Evolutionary conservation across 2,113 vertebrate genomes (phyloP), one percentile per base, ranked within the genome.

Genomic region (Percina caprodes): DNA sequence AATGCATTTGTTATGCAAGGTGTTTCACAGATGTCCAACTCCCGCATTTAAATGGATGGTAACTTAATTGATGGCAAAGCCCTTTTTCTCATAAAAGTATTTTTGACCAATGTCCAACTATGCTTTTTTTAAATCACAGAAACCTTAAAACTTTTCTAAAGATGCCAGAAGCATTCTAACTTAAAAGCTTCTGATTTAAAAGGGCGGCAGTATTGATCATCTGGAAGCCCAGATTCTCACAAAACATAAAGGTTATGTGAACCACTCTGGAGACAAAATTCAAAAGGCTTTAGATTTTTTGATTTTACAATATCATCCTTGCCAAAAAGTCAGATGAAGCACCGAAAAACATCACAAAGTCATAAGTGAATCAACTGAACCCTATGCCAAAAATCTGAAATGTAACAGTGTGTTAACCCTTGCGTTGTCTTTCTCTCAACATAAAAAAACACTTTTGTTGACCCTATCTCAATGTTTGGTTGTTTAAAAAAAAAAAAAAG

Each of bases 1-100:
- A 56, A 49, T 76, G 79, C 60, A 76, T 56, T 77, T 71, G 69
- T 56, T 19, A 18, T 69, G 79, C 71, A 77, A 85, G 65, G 77
- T 86, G 76, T 23, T 54, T 39, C 35, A 80, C n/a, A 14, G 5
- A 15, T 69, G 46, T 65, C 24, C 73, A 54, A 55, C 61, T 52
- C n/a, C 33, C 0, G 21, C 62, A 78, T 49, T 56, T 49, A 69
- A 78, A 69, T 30, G 39, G 24, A 30, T 21, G 6, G 51, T 21
- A 74, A 24, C 48, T 77, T 72, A 35, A 42, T 14, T 12, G 46
- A 85, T 72, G 77, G 71, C 59, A 69, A 13, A 76, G 9, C 33
- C 8, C 23, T 49, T 67, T 68, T 45, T 35, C 33, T 77, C 15
- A 33, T 58, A 21, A 65, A 23, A 74, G 69, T 74, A 35, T 55